Percentiles rank a stretch among this genome's conserved stretches.
These are phyloP conservation scores for Anodontia alba DNA, from an alignment of 2,888 invertebrate species.

Conservation along the genomic window DNA sequence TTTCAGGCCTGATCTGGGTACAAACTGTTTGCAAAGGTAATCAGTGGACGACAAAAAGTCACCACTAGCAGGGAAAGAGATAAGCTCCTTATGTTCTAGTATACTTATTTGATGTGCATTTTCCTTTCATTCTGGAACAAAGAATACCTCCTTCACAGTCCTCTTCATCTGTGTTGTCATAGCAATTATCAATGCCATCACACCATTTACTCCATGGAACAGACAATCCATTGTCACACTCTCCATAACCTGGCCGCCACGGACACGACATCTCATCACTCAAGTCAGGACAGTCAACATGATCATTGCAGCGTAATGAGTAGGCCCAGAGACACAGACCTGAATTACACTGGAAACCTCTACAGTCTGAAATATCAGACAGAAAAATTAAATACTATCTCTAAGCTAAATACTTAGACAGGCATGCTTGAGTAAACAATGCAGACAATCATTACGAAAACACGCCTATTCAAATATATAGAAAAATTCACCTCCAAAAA, in stretches of 20 bases:
- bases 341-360: slow-evolving; percentile 70
- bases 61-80: too few relatives aligned
- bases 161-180: slow-evolving; percentile 73
- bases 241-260: slow-evolving; percentile 35
- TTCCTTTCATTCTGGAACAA: too few relatives aligned
- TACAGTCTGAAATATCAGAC: slow-evolving; percentile 57
- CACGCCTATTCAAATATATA: too few relatives aligned
- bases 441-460: too few relatives aligned
- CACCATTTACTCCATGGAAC: slow-evolving; percentile 60
- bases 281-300: slow-evolving; percentile 75
- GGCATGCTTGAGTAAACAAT: too few relatives aligned
- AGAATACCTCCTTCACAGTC: slow-evolving; percentile 63
- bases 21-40: too few relatives aligned
- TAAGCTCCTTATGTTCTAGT: too few relatives aligned
- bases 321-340: slow-evolving; percentile 73
- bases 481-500: too few relatives aligned
- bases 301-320: slow-evolving; percentile 66
- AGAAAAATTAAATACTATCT: background rate
- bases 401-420: too few relatives aligned
- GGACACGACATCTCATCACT: slow-evolving; percentile 77
- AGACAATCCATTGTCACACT: slow-evolving; percentile 69
- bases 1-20: too few relatives aligned
- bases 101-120: too few relatives aligned
- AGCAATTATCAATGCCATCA: slow-evolving; percentile 74
- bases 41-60: too few relatives aligned